phyloP scores from a whole-genome alignment of 2,113 vertebrate species.

The Trichomycterus rosablanca region DNA sequence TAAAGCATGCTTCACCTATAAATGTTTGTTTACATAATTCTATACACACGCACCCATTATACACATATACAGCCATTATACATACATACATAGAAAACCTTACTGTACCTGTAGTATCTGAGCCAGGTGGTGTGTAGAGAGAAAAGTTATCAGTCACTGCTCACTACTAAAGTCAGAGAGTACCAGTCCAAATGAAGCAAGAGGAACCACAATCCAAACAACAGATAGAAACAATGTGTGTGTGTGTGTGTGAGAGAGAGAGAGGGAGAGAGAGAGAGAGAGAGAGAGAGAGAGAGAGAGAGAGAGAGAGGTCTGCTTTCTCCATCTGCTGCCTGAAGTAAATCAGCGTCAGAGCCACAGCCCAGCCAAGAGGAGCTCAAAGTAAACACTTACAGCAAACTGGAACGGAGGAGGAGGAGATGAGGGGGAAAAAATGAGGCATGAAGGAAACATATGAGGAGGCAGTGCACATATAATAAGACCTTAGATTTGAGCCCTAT shows the following conservation, averaged over 20 bases:
- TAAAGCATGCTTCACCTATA: too few species aligned
- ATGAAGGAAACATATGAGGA: neutral
- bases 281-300: slow-evolving; percentile 7
- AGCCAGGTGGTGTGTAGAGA: slow-evolving; percentile 9
- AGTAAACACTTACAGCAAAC: slow-evolving; percentile 32
- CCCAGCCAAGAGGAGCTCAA: slow-evolving; percentile 39
- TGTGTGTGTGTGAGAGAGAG: slow-evolving; percentile 10
- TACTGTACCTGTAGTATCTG: slow-evolving; percentile 26
- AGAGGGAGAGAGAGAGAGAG: slow-evolving; percentile 17
- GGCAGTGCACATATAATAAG: slow-evolving; percentile 2
- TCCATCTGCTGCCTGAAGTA: slow-evolving; percentile 45
- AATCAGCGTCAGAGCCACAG: slow-evolving; percentile 19
- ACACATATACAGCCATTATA: neutral
- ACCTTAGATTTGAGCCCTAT: too few species aligned
- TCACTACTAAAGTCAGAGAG: slow-evolving; percentile 12
- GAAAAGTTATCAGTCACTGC: slow-evolving; percentile 26
- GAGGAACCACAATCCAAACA: slow-evolving; percentile 11
- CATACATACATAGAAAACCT: too few species aligned
- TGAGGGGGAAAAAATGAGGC: slow-evolving; percentile 4
- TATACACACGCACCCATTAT: too few species aligned
- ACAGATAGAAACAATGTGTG: slow-evolving; percentile 17
- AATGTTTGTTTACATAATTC: too few species aligned
- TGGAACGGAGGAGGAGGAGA: slow-evolving; percentile 17
- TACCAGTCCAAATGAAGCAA: slow-evolving; percentile 18
- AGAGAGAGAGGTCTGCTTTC: slow-evolving; percentile 38